These are phyloP conservation scores for Camptogramma bilineatum DNA, from an alignment of 2,888 invertebrate genomes.

Conservation along the genomic window DNA sequence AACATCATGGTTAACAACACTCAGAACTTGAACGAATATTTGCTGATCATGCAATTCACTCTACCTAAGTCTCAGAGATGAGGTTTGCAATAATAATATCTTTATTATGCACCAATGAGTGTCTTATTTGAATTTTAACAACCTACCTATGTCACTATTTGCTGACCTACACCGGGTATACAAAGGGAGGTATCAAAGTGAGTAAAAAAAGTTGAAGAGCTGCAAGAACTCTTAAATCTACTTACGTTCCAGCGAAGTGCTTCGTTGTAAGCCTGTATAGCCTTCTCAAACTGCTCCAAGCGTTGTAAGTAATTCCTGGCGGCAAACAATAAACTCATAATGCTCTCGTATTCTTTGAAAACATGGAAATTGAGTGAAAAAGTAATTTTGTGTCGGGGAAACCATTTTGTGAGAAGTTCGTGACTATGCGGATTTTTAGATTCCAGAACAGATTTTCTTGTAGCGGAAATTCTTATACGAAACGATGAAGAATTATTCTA, in stretches of 20 bases:
- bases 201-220: constrained; percentile 5
- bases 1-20: too few species aligned
- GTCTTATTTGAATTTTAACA: too few species aligned
- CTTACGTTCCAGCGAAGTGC: constrained; percentile 80
- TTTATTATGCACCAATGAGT: too few species aligned
- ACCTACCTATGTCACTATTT: neutral
- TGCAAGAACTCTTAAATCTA: constrained; percentile 38
- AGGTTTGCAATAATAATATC: too few species aligned
- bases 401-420: constrained; percentile 34
- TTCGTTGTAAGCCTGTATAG: constrained; percentile 76
- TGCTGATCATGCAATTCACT: too few species aligned
- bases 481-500: neutral
- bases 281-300: constrained; percentile 75
- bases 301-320: constrained; percentile 78
- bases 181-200: neutral
- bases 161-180: neutral
- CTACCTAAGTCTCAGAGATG: too few species aligned
- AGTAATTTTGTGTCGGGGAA: constrained; percentile 39
- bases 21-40: too few species aligned
- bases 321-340: constrained; percentile 45
- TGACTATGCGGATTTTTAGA: constrained; percentile 25
- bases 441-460: constrained; percentile 17
- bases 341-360: constrained; percentile 23
- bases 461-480: neutral
- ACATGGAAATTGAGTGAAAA: constrained; percentile 40